Evolutionary conservation across 2,797 vertebrate species (phyloP).

Genomic region (Chelidonichthys spinosus): DNA sequence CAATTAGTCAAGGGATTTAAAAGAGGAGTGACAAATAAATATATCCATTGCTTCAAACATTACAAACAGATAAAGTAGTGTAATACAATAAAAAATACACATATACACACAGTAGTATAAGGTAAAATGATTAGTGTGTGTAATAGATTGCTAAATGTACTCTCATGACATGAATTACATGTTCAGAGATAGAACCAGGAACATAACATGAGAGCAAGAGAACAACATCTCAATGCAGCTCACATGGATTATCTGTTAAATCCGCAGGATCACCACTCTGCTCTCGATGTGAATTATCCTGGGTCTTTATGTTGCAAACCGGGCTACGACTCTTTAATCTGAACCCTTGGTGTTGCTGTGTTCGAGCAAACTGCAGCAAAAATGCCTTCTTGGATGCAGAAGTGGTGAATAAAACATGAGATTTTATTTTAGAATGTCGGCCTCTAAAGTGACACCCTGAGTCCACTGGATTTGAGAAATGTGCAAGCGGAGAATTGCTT

Average conservation of each 20-base stretch:
- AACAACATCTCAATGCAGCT: slow-evolving; percentile 9
- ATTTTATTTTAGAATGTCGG: no score
- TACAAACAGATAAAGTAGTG: neutral
- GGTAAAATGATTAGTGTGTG: neutral
- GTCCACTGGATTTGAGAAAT: neutral
- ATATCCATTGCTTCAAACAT: neutral
- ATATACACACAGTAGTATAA: neutral
- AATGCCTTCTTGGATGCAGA: no score
- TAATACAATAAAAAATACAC: neutral
- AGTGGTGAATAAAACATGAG: no score
- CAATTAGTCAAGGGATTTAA: neutral
- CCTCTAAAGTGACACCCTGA: no score
- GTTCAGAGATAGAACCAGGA: neutral
- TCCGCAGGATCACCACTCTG: slow-evolving; percentile 25
- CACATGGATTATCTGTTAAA: slow-evolving; percentile 49
- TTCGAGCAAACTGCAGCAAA: no score
- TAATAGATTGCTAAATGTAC: neutral
- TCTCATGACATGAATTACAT: neutral
- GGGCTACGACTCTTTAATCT: slow-evolving; percentile 26
- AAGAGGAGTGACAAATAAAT: neutral
- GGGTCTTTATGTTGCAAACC: slow-evolving; percentile 27
- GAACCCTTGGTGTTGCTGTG: neutral
- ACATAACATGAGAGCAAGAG: slow-evolving; percentile 3
- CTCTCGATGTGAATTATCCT: slow-evolving; percentile 40
- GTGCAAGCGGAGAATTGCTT: neutral